phyloP scores from a whole-genome alignment of 2,888 invertebrate species.

The Tenthredo amoena region DNA sequence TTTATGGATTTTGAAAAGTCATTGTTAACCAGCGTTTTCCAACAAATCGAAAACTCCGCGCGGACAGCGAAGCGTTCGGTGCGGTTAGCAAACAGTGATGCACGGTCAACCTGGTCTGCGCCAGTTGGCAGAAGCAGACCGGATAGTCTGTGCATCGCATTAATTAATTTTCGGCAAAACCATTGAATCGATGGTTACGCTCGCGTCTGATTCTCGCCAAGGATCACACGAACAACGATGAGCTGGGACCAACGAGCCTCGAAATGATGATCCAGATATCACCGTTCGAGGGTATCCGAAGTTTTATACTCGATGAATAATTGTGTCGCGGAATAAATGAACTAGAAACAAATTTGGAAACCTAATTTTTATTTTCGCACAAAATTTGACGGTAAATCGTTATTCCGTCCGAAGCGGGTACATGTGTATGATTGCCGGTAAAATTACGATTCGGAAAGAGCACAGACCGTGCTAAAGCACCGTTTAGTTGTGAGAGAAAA shows the following conservation, averaged over 20 bases:
- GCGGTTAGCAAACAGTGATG: constrained; percentile 31
- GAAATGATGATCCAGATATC: background rate
- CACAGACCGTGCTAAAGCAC: background rate
- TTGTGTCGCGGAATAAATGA: background rate
- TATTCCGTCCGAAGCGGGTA: background rate
- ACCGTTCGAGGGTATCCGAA: background rate
- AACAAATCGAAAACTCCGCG: constrained; percentile 32
- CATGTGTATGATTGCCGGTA: background rate
- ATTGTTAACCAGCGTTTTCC: background rate
- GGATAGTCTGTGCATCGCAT: constrained; percentile 41
- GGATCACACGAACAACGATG: constrained; percentile 28
- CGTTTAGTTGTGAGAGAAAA: background rate
- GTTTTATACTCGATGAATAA: background rate
- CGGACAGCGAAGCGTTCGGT: background rate
- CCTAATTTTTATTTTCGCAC: background rate
- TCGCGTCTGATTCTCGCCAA: background rate
- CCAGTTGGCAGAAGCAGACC: constrained; percentile 33
- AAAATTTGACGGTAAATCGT: background rate
- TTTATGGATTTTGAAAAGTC: background rate
- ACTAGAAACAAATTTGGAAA: background rate
- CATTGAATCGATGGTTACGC: constrained; percentile 40
- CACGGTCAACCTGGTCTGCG: constrained; percentile 44
- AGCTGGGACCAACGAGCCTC: constrained; percentile 24
- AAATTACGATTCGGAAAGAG: background rate
- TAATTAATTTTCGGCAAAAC: constrained; percentile 50